Evolutionary conservation across 1,140 invertebrate species (phyloP).

Genomic region (Scaptomyza hsui): DNA sequence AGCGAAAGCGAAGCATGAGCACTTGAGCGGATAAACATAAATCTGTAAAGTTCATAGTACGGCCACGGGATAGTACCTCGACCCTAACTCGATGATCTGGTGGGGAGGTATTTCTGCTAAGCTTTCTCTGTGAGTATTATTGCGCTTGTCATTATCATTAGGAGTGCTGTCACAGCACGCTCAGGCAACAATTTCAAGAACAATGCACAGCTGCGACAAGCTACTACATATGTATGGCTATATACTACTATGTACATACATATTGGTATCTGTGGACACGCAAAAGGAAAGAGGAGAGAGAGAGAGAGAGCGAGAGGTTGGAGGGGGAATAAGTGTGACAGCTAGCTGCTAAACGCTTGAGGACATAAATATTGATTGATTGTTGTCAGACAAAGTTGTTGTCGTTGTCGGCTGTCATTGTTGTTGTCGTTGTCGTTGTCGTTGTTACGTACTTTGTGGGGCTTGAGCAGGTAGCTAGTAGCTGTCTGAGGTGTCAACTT

Average conservation of each 20-base stretch:
- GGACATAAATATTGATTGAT: slow-evolving; percentile 80
- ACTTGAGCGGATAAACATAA: slow-evolving; percentile 75
- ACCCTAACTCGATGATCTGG: too few relatives aligned
- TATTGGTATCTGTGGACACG: not conserved
- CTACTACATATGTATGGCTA: slow-evolving; percentile 27
- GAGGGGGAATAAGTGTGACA: slow-evolving; percentile 44
- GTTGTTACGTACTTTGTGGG: slow-evolving; percentile 18
- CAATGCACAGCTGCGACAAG: slow-evolving; percentile 40
- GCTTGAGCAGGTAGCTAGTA: slow-evolving; percentile 41
- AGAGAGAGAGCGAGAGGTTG: too few relatives aligned
- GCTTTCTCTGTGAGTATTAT: slow-evolving; percentile 61
- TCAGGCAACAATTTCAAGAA: slow-evolving; percentile 20
- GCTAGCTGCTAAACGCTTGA: slow-evolving; percentile 59
- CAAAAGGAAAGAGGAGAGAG: slow-evolving; percentile 2
- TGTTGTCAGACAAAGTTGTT: slow-evolving; percentile 66
- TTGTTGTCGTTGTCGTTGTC: slow-evolving; percentile 5
- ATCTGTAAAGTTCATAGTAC: slow-evolving; percentile 65
- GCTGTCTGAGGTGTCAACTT: slow-evolving; percentile 66
- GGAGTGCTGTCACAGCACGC: slow-evolving; percentile 48
- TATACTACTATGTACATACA: not conserved
- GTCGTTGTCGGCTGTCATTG: slow-evolving; percentile 19
- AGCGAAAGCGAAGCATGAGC: slow-evolving; percentile 29
- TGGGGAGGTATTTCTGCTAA: too few relatives aligned
- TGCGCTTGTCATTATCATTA: slow-evolving; percentile 80
- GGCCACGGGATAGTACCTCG: slow-evolving; percentile 26